These are phyloP conservation scores for Phengaris arion DNA, from an alignment of 2,888 invertebrate species.

Conservation along the genomic window DNA sequence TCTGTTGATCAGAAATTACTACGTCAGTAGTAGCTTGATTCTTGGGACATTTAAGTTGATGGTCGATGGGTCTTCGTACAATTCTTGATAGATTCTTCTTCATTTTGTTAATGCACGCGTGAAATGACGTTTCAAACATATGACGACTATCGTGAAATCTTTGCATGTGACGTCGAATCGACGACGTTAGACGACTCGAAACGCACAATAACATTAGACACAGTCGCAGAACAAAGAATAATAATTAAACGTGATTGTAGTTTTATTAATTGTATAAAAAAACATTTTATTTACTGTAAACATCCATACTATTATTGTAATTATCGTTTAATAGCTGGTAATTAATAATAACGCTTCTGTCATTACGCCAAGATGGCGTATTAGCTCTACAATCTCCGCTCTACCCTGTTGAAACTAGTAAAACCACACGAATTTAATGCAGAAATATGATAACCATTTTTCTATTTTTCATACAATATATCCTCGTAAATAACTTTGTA, in stretches of 20 bases:
- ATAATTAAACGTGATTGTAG: not conserved
- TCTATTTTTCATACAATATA: no score
- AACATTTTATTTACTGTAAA: slow-evolving; percentile 6
- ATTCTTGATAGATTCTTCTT: no score
- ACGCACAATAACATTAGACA: slow-evolving; percentile 1
- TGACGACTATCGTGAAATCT: not conserved
- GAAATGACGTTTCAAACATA: not conserved
- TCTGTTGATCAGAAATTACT: no score
- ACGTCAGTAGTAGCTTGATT: no score
- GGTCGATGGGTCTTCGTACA: no score
- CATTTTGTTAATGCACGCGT: not conserved
- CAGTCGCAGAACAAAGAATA: slow-evolving; percentile 6
- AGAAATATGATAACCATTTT: no score
- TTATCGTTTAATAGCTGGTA: not conserved
- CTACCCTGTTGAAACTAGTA: no score
- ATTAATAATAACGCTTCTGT: slow-evolving; percentile 7
- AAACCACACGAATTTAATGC: no score
- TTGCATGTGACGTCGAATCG: not conserved
- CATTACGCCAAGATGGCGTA: not conserved
- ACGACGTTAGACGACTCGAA: not conserved
- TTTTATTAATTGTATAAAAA: slow-evolving; percentile 1
- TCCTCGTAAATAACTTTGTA: no score
- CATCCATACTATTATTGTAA: not conserved
- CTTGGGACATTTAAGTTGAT: no score
- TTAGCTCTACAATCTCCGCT: not conserved